Evolutionary conservation across 2,888 invertebrate genomes (phyloP), one percentile per base, ranked within the genome.

Genomic region (Magallana nippona): DNA sequence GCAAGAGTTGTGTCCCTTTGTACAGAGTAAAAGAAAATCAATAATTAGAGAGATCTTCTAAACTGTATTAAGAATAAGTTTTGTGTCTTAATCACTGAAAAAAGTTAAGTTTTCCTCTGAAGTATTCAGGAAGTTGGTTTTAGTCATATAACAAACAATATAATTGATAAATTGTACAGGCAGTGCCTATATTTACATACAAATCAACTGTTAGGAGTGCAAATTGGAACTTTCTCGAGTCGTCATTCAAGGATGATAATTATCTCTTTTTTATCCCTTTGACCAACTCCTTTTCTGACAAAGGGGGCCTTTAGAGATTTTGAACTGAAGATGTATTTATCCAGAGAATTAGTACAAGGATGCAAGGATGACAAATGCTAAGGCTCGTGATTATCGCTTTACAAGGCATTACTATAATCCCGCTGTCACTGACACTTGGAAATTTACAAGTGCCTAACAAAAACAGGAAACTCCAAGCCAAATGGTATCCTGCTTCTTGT

Each of bases 401-500:
- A 71, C 63, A 71, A 71, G 63, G 63, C 63, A 71, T 71, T 71
- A 71, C 32, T 71, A 71, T 71, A 71, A 71, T 71, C 63, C 32
- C 63, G 27, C 63, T 27, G 22, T 22, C 63, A 13, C 27, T 19
- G 63, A 71, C 63, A 71, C 63, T 71, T 71, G 63, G 63, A 17
- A 71, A 17, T 71, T 71, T 27, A 13, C 63, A 71, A 71, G 63
- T 71, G 32, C 63, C 63, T 71, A 27, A 71, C 63, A 71, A 71
- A 71, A 71, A 71, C 63, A 71, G 63, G 63, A 71, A 71, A 71
- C 63, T 71, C 63, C 63, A 71, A 71, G 63, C 63, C 63, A 71
- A 71, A 27, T 13, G 63, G 63, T 27, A 71, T 71, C 63, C 63
- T 71, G 63, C 63, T 71, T 71, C 63, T 71, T 32, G 63, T 32